A percentile compares a stretch with the other conserved stretches of the same genome.
phyloP scores from a whole-genome alignment of 2,888 invertebrate species.

The Pristionchus arcanus region DNA sequence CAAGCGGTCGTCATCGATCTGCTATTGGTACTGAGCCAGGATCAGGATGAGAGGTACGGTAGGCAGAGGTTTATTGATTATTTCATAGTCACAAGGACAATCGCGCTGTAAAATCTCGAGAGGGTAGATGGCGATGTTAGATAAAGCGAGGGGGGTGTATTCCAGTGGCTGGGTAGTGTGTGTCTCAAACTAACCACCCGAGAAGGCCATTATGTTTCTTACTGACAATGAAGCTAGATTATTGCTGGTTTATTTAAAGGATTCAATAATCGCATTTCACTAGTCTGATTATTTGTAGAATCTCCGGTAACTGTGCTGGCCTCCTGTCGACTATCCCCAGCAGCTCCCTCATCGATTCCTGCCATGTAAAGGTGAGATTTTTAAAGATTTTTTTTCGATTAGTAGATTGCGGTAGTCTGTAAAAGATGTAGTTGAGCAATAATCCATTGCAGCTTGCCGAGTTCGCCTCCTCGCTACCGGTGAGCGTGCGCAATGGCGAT shows the following conservation, averaged over 20 bases:
- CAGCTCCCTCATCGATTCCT: conserved; percentile 42
- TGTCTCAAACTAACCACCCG: too few relatives aligned
- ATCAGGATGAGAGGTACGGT: conserved; percentile 41
- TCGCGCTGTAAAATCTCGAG: neutral
- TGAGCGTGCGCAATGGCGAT: conserved; percentile 30
- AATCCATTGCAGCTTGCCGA: neutral
- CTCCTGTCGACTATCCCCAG: conserved; percentile 10
- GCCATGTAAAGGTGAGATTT: conserved; percentile 9
- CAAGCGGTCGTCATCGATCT: conserved; percentile 34
- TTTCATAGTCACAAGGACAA: neutral
- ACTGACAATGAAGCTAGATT: too few relatives aligned
- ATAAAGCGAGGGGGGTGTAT: neutral
- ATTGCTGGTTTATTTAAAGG: neutral
- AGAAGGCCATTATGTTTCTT: neutral
- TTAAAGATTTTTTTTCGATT: neutral
- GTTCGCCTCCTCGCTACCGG: conserved; percentile 3
- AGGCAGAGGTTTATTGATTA: conserved; percentile 1
- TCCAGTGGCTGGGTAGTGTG: neutral
- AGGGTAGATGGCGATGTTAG: neutral
- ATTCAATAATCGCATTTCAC: too few relatives aligned
- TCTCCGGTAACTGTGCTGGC: conserved; percentile 1
- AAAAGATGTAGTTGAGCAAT: neutral
- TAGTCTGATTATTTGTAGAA: neutral
- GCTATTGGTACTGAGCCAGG: conserved; percentile 41
- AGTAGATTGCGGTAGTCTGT: neutral